Evolutionary conservation across 92 coral and sea anemone species (phyloP), one percentile per base, ranked within the genome.

Genomic region (Epizoanthus fatuus): DNA sequence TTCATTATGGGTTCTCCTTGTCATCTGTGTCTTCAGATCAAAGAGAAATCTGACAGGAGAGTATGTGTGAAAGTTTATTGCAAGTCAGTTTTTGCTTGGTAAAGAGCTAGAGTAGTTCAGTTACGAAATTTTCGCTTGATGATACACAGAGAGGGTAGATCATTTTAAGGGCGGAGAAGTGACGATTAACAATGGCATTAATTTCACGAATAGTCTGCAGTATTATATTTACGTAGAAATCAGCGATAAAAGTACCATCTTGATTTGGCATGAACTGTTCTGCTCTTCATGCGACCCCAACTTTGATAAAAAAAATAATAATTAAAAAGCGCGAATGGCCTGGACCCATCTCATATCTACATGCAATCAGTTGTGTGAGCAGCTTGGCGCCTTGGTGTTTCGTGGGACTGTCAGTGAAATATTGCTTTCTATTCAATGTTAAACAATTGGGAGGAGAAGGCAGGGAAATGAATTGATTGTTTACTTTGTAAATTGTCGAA

Each of bases 391-490:
- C 82, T 77, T 8, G 45, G 70, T 77, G 69, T 77, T 59, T 59
- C 35, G 82, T 77, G 82, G 29, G 29, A 77, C 11, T 39, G 52
- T 38, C 65, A 25, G 42, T 51, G 37, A 77, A 77, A 42, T 22
- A 60, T 11, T 20, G 47, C 70, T 77, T 77, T 77, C 44, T 44
- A 77, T 77, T 77, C 70, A 77, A 39, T 59, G 70, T 29, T 77
- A 60, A 77, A 42, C 58, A 77, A 17, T 69, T 77, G 82, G 82
- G 82, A 77, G 82, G 82, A 38, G 82, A 20, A 77, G 68, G 56
- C 9, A 77, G 42, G 82, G 38, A 77, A 77, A 60, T 77, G 70
- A 58, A 44, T 60, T 77, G 40, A 60, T 77, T 77, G 82, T 60
- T 77, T 77, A 60, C 82, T 77, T 77, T 77, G 49, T 38, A 77